Conservation (phyloP, 2,888 invertebrate species). For the Druceiella hillmani region DNA sequence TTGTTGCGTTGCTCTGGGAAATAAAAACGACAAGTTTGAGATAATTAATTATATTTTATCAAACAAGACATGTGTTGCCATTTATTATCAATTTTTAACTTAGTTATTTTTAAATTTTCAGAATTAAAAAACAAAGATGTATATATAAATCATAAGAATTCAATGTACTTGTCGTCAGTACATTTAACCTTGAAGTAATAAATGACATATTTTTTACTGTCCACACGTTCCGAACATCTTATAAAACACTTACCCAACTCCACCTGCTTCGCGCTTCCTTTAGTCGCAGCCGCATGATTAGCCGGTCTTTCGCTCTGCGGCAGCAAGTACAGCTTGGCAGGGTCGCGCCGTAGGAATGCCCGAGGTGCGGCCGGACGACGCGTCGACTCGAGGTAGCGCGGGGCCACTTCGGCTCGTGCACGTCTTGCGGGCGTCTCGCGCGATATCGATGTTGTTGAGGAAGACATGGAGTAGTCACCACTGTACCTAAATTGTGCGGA, state of each 20-base stretch:
- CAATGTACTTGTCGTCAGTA: too few relatives aligned
- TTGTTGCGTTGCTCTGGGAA: constrained; percentile 55
- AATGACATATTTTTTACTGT: neutral
- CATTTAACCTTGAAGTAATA: too few relatives aligned
- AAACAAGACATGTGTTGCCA: too few relatives aligned
- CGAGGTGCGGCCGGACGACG: too few relatives aligned
- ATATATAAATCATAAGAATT: too few relatives aligned
- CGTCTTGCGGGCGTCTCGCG: constrained; percentile 30
- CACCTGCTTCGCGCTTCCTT: constrained; percentile 39
- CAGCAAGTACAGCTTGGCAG: constrained; percentile 48
- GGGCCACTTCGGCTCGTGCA: constrained; percentile 28
- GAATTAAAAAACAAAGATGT: too few relatives aligned
- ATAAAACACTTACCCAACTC: constrained; percentile 42
- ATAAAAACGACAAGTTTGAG: neutral
- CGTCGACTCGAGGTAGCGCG: constrained; percentile 56
- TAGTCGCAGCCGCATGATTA: constrained; percentile 32
- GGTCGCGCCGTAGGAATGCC: constrained; percentile 52
- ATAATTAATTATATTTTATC: neutral
- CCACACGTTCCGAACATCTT: neutral
- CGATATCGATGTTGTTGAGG: constrained; percentile 41
- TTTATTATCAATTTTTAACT: too few relatives aligned
- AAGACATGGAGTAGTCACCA: constrained; percentile 49
- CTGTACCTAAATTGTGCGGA: too few relatives aligned
- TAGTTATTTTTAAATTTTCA: too few relatives aligned
- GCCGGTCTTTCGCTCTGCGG: constrained; percentile 24